Evolutionary conservation across 2,797 vertebrate species (phyloP), one percentile per base, ranked within the genome.

Genomic region (Siniperca obscura): DNA sequence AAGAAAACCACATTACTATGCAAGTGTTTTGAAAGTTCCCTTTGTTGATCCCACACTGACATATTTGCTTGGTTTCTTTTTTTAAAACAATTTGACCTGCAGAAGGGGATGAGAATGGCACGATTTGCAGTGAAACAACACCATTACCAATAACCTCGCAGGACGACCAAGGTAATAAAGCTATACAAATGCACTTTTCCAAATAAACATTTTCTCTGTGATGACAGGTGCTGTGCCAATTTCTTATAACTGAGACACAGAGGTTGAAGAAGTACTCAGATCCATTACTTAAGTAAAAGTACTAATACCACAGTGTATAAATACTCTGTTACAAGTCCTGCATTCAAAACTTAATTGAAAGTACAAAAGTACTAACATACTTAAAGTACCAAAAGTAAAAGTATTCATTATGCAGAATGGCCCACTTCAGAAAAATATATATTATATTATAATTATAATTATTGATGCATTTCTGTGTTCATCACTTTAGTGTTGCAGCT

Each of bases 161-260:
- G 50, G 93, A 91, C 13, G 85, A 91, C 1, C 72, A 87, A 83
- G 93, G 93, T 94, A 90, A 77, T 61, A 22, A 30, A 53, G 8
- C 59, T 40, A 46, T 42, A 50, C 42, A 79, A 38, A 66, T 53
- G 4, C 13, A 64, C 6, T 64, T 79, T 72, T 36, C 9, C 13
- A 21, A 53, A 74, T 3, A 10, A 44, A 11, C 7, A 59, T 52
- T 38, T 21, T 46, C 59, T 64, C 27, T 71, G 1, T 55, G 19
- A 67, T 46, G 9, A 65, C 17, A 46, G 19, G 8, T 5, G 5
- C 42, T 27, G 12, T 52, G 48, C 22, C 22, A 50, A 6, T 5
- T 4, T 17, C 16, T 67, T 44, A 27, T 12, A 59, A 5, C 4
- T 64, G 48, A 60, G 2, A 40, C 40, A 36, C 36, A 36, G 36